Percentiles rank a stretch among this genome's conserved stretches.
phyloP scores from a whole-genome alignment of 2,888 invertebrate genomes.

The Aspidiotus destructor region DNA sequence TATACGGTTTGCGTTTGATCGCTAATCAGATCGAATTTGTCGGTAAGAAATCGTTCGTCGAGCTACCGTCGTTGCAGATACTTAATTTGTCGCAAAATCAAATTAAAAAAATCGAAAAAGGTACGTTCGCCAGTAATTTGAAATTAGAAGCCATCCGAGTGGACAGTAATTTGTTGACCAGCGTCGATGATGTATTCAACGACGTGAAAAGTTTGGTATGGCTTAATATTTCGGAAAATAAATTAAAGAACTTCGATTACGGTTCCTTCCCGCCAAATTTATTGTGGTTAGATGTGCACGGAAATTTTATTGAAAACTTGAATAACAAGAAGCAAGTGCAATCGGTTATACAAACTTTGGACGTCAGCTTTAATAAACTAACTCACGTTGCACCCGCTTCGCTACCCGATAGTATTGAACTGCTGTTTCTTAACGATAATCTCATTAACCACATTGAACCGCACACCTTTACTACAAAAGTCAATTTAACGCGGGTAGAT shows the following conservation, averaged over 20 bases:
- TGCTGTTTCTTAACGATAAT: constrained; percentile 82
- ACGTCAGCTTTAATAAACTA: constrained; percentile 83
- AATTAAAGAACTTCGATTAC: constrained; percentile 80
- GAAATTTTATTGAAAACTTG: constrained; percentile 69
- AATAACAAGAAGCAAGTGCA: constrained; percentile 64
- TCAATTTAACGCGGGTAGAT: constrained; percentile 80
- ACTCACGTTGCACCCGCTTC: constrained; percentile 63
- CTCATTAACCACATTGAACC: constrained; percentile 74
- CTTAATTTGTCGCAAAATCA: constrained; percentile 80
- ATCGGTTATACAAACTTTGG: constrained; percentile 68
- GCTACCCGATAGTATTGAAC: constrained; percentile 73
- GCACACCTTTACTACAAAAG: constrained; percentile 79
- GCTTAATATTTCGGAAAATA: constrained; percentile 86
- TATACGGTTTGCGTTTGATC: constrained; percentile 78
- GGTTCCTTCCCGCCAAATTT: constrained; percentile 68
- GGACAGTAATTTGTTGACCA: constrained; percentile 72
- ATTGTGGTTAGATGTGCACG: constrained; percentile 82
- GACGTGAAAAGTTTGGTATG: constrained; percentile 73
- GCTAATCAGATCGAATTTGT: constrained; percentile 78
- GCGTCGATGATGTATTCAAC: constrained; percentile 72
- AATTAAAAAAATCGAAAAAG: constrained; percentile 65
- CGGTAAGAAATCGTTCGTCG: constrained; percentile 66
- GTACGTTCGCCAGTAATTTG: constrained; percentile 67
- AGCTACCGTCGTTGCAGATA: constrained; percentile 71
- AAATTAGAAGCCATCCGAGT: constrained; percentile 76